Evolutionary conservation across 2,888 invertebrate genomes (phyloP).

Genomic region (Hirudinaria manillensis): DNA sequence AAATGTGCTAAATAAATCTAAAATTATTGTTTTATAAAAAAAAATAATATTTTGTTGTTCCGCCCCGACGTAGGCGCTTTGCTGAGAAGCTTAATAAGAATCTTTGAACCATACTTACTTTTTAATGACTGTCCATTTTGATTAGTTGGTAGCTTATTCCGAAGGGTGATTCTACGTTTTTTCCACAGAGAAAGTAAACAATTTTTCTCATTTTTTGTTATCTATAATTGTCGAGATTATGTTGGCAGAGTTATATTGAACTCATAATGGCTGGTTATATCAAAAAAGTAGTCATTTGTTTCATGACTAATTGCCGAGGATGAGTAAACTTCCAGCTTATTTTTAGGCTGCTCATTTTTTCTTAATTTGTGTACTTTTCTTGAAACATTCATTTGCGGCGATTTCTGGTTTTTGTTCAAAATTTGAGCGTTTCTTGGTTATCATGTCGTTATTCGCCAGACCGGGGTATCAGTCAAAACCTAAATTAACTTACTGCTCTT

Average conservation of each 20-base stretch:
- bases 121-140: conserved; percentile 25
- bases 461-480: too few species aligned
- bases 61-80: too few species aligned
- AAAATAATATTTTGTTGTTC: too few species aligned
- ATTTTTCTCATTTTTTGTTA: background rate
- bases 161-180: conserved; percentile 1
- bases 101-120: conserved; percentile 17
- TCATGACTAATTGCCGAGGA: conserved; percentile 9
- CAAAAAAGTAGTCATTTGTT: background rate
- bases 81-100: conserved; percentile 1
- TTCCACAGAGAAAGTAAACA: background rate
- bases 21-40: too few species aligned
- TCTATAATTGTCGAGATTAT: background rate
- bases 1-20: too few species aligned
- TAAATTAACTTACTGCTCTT: too few species aligned
- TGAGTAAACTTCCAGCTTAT: background rate
- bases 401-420: too few species aligned
- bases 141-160: conserved; percentile 13
- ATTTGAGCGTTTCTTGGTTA: too few species aligned
- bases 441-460: too few species aligned
- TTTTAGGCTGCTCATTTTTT: too few species aligned
- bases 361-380: too few species aligned
- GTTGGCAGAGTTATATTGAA: background rate
- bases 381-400: too few species aligned
- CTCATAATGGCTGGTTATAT: background rate